Conservation (phyloP, 2,797 vertebrate genomes). For the Borostomias antarcticus region DNA sequence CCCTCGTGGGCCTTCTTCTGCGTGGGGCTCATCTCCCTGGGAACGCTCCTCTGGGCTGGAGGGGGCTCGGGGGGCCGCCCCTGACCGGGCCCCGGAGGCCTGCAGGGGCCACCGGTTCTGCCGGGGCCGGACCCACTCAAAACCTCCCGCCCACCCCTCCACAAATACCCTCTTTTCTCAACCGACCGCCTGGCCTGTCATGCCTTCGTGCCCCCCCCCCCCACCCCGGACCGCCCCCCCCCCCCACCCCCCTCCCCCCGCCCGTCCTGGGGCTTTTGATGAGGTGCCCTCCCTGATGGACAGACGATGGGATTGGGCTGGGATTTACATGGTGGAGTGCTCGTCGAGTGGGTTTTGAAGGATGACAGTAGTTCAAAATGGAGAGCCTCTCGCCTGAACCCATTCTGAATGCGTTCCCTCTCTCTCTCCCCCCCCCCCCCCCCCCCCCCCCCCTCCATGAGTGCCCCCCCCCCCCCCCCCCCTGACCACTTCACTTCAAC, state of each 20-base stretch:
- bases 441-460: conserved; percentile 20
- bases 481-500: conserved; percentile 65
- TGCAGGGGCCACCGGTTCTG: conserved; percentile 15
- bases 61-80: conserved; percentile 66
- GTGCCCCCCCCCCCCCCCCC: conserved; percentile 22
- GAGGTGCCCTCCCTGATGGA: conserved; percentile 67
- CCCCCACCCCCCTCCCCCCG: conserved; percentile 13
- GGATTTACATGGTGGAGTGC: conserved; percentile 73
- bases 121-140: conserved; percentile 18
- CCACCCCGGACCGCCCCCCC: conserved; percentile 5
- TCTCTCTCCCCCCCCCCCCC: conserved; percentile 37
- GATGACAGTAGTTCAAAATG: conserved; percentile 79
- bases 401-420: conserved; percentile 59
- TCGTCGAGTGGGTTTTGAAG: conserved; percentile 72
- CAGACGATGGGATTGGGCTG: conserved; percentile 67
- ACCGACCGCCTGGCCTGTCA: background rate
- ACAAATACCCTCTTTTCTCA: conserved; percentile 38
- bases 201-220: background rate
- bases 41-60: conserved; percentile 72
- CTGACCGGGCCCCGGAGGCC: conserved; percentile 34
- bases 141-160: conserved; percentile 23
- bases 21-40: conserved; percentile 82
- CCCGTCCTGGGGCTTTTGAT: conserved; percentile 68
- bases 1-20: conserved; percentile 80
- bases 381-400: conserved; percentile 72